phyloP scores from a whole-genome alignment of 2,113 vertebrate species.

The Heteronetta atricapilla region DNA sequence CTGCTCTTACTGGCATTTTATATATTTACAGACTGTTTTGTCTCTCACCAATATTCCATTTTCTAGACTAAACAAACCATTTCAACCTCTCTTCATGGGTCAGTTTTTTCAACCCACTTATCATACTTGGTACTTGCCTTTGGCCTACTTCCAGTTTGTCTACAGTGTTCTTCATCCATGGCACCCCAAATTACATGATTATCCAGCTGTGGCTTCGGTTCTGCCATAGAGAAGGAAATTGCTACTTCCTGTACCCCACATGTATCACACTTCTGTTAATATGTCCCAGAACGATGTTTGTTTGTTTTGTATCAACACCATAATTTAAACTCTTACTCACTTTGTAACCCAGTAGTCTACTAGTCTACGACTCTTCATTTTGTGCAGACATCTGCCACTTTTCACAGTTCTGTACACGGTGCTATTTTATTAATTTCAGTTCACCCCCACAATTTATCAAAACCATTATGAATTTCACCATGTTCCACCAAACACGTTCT shows the following conservation, averaged over 20 bases:
- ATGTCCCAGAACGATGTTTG: not conserved
- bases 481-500: not conserved
- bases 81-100: not conserved
- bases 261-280: not conserved
- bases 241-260: not conserved
- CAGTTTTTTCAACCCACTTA: slow-evolving; percentile 8
- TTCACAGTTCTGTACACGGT: not conserved
- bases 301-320: not conserved
- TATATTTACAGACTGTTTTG: not conserved
- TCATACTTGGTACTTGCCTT: not conserved
- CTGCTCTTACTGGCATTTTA: not conserved
- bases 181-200: not conserved
- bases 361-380: not conserved
- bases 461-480: not conserved
- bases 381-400: not conserved
- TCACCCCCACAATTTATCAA: not conserved
- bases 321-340: not conserved
- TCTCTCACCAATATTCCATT: not conserved
- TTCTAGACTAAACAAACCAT: slow-evolving; percentile 54
- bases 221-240: not conserved
- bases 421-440: not conserved
- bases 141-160: not conserved
- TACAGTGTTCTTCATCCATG: not conserved
- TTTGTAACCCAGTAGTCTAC: not conserved
- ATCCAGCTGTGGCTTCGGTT: not conserved